Base-by-base conservation (phyloP, 2,888 invertebrate genomes). In the Agrotis ipsilon region DNA sequence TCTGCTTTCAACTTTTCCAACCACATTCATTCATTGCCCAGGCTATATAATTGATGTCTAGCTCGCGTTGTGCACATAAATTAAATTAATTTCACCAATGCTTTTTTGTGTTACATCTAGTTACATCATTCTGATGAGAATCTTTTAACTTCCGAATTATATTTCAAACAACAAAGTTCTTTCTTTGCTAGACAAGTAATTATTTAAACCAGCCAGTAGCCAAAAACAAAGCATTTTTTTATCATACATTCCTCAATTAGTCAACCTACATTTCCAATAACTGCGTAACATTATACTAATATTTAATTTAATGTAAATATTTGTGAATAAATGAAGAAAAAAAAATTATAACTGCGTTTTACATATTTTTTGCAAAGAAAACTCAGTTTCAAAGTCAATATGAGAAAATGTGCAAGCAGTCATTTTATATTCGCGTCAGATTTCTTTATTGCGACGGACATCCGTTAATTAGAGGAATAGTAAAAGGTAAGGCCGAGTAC, bases 401-500 rank as follows among this genome's bases (percentile, higher is more conserved):
- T 57, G 66, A 59, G 58, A 63, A 61, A 69, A 70, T 54, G 45
- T 46, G 64, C 43, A 16, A 67, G 32, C 19, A 51, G 64, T 57
- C 21, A 73, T 65, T 83, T 57, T 27, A 51, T 72, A 74, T 73
- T 69, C 63, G 63, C 49, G n/a, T 54, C 24, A 19, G 39, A 65
- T 72, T 75, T 72, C 72, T 80, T 73, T 70, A 73, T 52, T 39
- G 68, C 70, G 62, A 58, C 85, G 85, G 85, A 85, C 49, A 68
- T 85, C 85, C 85, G 77, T 52, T 75, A 72, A 81, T 84, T 81
- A 77, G 62, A 63, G 11, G 55, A 60, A 43, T 76, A 67, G 57
- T 64, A 59, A 54, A 18, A 62, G 39, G 57, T 61, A 61, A 55
- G 32, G 55, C n/a, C n/a, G 55, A 32, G 6, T 13, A 2, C 32